These are phyloP conservation scores for Drosophila greeni DNA, from an alignment of 2,888 invertebrate species.

Conservation along the genomic window DNA sequence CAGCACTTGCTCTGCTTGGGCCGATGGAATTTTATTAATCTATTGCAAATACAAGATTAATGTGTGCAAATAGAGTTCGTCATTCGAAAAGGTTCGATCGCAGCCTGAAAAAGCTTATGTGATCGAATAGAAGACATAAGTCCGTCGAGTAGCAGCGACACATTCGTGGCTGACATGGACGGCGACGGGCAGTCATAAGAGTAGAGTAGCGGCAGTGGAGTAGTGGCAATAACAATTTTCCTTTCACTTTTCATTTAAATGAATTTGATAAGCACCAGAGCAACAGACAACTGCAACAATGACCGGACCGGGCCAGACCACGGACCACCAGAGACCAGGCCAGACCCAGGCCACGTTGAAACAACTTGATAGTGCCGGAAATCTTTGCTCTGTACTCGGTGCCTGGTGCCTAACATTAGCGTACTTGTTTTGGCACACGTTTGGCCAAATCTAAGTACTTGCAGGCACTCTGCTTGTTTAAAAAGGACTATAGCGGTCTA, in stretches of 20 bases:
- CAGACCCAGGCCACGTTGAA: slow-evolving; percentile 11
- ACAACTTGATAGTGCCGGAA: slow-evolving; percentile 43
- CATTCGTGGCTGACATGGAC: slow-evolving; percentile 20
- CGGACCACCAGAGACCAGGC: slow-evolving; percentile 10
- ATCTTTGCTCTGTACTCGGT: slow-evolving; percentile 15
- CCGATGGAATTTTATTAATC: neutral
- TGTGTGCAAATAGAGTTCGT: neutral
- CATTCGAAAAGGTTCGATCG: slow-evolving; percentile 4
- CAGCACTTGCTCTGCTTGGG: neutral
- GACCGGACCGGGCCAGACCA: slow-evolving; percentile 23
- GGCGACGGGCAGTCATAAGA: slow-evolving; percentile 30
- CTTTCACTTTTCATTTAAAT: slow-evolving; percentile 55
- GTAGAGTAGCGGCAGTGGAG: slow-evolving; percentile 1
- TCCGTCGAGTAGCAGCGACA: slow-evolving; percentile 13
- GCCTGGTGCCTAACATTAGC: slow-evolving; percentile 24
- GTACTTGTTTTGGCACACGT: slow-evolving; percentile 17
- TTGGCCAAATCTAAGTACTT: slow-evolving; percentile 14
- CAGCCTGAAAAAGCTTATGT: neutral
- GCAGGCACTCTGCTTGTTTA: neutral
- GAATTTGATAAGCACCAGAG: slow-evolving; percentile 46
- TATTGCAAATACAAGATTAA: neutral
- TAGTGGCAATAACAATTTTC: slow-evolving; percentile 40
- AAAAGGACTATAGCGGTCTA: neutral
- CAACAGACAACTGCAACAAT: slow-evolving; percentile 36
- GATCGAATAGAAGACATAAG: slow-evolving; percentile 12